Evolutionary conservation across 2,888 invertebrate species (phyloP).

Genomic region (Teleogryllus oceanicus): DNA sequence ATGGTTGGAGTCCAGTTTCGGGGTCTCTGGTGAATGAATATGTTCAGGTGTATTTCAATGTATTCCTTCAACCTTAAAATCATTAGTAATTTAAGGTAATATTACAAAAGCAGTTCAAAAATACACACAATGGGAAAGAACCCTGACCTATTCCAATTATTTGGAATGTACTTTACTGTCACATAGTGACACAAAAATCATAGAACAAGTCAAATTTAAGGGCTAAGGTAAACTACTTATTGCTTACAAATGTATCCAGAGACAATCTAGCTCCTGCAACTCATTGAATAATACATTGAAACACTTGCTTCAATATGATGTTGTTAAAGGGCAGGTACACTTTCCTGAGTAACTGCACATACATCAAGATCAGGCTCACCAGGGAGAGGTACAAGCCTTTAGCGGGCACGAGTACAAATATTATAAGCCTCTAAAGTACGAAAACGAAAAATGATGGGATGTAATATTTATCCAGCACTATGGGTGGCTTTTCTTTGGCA

Average conservation of each 20-base stretch:
- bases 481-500: not conserved
- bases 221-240: not conserved
- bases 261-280: not conserved
- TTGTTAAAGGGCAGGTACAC: slow-evolving; percentile 22
- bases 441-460: not conserved
- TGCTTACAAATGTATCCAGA: slow-evolving; percentile 1
- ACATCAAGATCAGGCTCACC: not conserved
- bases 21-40: not conserved
- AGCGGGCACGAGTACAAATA: not conserved
- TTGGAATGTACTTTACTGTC: not conserved
- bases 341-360: slow-evolving; percentile 34
- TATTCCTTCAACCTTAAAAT: not conserved
- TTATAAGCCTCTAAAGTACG: not conserved
- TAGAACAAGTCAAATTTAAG: not conserved
- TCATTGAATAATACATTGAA: slow-evolving; percentile 12
- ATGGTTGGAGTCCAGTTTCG: not conserved
- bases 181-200: not conserved
- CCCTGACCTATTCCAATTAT: not conserved
- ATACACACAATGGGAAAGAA: not conserved
- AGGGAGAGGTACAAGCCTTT: not conserved
- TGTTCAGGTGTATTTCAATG: slow-evolving; percentile 4
- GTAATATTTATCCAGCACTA: not conserved
- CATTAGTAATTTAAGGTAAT: not conserved
- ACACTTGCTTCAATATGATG: not conserved
- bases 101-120: not conserved